Evolutionary conservation across 2,113 vertebrate species (phyloP).

Genomic region (Excalfactoria chinensis): DNA sequence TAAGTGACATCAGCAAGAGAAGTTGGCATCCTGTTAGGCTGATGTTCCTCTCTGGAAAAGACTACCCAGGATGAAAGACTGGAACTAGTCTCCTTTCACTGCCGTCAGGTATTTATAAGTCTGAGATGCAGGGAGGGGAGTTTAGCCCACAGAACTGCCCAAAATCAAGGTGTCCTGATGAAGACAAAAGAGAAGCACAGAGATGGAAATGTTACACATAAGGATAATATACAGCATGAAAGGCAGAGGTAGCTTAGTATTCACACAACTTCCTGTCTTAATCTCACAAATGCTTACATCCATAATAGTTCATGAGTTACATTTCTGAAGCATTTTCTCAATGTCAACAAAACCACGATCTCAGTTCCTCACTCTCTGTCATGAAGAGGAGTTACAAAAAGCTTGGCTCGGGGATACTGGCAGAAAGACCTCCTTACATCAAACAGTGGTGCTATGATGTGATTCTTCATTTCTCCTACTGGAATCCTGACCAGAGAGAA

Average conservation of each 20-base stretch:
- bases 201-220: background rate
- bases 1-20: background rate
- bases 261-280: background rate
- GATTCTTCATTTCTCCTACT: background rate
- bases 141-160: background rate
- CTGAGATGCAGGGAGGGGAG: background rate
- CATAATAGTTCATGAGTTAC: background rate
- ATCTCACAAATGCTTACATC: background rate
- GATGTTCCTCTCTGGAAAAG: background rate
- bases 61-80: background rate
- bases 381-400: background rate
- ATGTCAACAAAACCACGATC: background rate
- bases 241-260: background rate
- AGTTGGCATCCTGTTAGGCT: accelerated
- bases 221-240: accelerated
- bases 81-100: background rate
- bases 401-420: background rate
- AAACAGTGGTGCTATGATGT: slow-evolving; percentile 10
- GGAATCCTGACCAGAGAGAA: background rate
- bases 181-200: background rate
- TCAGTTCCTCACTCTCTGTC: background rate
- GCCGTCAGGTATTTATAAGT: background rate
- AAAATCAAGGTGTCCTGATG: background rate
- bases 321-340: background rate
- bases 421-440: background rate